A percentile compares a stretch with the other conserved stretches of the same genome.
Evolutionary conservation across 1,140 invertebrate species (phyloP).

Genomic region (Reticulitermes speratus): DNA sequence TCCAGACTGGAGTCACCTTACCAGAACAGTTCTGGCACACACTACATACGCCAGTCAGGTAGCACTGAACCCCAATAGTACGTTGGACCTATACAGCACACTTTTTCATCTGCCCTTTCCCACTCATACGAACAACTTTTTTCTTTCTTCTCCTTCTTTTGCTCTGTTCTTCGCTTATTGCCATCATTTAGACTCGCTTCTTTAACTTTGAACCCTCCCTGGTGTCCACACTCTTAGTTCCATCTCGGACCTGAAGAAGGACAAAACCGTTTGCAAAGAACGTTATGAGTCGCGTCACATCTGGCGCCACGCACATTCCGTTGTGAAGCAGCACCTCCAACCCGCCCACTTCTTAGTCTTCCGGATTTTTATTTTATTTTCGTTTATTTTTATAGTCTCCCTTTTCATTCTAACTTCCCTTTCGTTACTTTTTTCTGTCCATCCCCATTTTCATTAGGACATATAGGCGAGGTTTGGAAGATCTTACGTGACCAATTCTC

Average conservation of each 20-base stretch:
- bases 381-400: not conserved
- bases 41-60: not conserved
- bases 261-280: not conserved
- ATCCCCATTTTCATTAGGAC: not conserved
- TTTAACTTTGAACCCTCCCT: not conserved
- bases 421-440: not conserved
- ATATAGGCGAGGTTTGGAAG: not conserved
- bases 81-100: not conserved
- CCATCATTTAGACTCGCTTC: not conserved
- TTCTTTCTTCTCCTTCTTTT: not conserved
- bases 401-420: not conserved
- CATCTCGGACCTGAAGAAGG: not conserved
- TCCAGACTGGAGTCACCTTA: too few relatives aligned
- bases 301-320: not conserved
- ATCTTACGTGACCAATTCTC: not conserved
- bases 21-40: not conserved
- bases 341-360: not conserved
- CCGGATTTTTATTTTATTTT: not conserved
- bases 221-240: not conserved
- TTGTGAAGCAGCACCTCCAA: not conserved
- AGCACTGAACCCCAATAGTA: not conserved
- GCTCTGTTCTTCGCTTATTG: not conserved
- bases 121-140: not conserved
- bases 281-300: not conserved
- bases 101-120: too few relatives aligned